phyloP scores from a whole-genome alignment of 2,888 invertebrate species.

The Cryptocheilus praepositus region DNA sequence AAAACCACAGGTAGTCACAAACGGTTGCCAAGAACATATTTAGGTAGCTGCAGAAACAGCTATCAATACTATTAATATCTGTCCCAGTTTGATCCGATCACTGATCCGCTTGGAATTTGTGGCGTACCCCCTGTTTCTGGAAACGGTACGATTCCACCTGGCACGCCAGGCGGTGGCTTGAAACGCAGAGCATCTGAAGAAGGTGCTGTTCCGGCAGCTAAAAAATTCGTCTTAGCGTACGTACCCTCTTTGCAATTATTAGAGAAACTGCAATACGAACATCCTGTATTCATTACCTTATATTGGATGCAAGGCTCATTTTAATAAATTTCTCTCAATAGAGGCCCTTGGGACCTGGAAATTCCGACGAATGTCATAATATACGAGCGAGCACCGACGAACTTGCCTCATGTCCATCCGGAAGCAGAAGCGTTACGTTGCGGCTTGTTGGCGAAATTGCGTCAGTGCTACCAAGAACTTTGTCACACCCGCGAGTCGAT shows the following conservation, averaged over 20 bases:
- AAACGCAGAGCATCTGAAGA: conserved; percentile 90
- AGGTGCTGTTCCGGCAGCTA: conserved; percentile 83
- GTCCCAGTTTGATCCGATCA: conserved; percentile 88
- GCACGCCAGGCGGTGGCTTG: conserved; percentile 76
- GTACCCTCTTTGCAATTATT: conserved; percentile 48
- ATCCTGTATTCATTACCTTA: no score
- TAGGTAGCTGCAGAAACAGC: background rate
- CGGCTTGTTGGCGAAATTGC: conserved; percentile 86
- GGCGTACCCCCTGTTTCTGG: conserved; percentile 72
- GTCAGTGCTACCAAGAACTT: conserved; percentile 94
- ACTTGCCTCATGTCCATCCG: conserved; percentile 94
- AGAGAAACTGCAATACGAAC: background rate
- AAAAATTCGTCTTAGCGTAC: conserved; percentile 89
- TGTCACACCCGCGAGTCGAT: conserved; percentile 95
- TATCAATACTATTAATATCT: background rate
- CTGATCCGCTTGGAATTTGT: conserved; percentile 92
- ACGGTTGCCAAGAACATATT: conserved; percentile 10
- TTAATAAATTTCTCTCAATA: conserved; percentile 50
- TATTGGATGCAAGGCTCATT: no score
- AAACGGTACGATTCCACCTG: conserved; percentile 72
- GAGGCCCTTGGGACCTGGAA: conserved; percentile 96
- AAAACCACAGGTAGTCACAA: conserved; percentile 78
- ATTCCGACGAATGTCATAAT: conserved; percentile 94
- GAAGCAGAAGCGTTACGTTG: conserved; percentile 93
- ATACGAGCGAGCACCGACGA: conserved; percentile 89